Base-by-base conservation (phyloP, 1,140 invertebrate species). In the Ladona fulva region DNA sequence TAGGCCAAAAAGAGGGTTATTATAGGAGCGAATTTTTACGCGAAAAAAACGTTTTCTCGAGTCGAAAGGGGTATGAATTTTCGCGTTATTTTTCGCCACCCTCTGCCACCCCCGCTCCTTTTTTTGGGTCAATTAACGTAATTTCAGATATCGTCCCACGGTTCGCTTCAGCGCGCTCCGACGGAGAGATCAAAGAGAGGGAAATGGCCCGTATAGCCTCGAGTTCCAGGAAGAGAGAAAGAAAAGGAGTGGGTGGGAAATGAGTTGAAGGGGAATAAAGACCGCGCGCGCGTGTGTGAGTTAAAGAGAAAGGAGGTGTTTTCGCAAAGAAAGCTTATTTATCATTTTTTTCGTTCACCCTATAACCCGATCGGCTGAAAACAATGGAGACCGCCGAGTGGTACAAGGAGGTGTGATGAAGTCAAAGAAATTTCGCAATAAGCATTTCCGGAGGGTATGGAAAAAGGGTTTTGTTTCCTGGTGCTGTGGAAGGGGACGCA, bases 311-410 rank as follows among this genome's bases (percentile, higher is more conserved):
- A 22, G 52, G 52, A 66, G 14, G 52, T 12, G 29, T 66, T 66
- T 66, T 66, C 52, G 52, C 52, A 66, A 66, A 66, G 52, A 66
- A 66, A 66, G 52, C 52, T 66, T 66, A 66, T 66, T 66, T 66
- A 19, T 66, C 52, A 22, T 22, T 22, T 66, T 66, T 66, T 66
- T 66, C 1, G 52, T 22, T 16, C 52, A 12, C 52, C 29, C 29
- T 37, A 66, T 22, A 66, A 66, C 52, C 52, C 12, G 52, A 66
- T 66, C 52, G 52, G 52, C 52, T 16, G 52, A 66, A 66, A 66
- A 66, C 52, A 66, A 66, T 66, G 52, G 52, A 12, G 12, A 3
- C 52, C 1, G 52, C 44, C 44, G 44, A 52, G 44, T 10, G 10
- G 44, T 11, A 52, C 44, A 19, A 22, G 52, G 52, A 66, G 52